Conservation (phyloP, 37 sponge, comb jelly and placozoan species). For the Bolinopsis microptera region DNA sequence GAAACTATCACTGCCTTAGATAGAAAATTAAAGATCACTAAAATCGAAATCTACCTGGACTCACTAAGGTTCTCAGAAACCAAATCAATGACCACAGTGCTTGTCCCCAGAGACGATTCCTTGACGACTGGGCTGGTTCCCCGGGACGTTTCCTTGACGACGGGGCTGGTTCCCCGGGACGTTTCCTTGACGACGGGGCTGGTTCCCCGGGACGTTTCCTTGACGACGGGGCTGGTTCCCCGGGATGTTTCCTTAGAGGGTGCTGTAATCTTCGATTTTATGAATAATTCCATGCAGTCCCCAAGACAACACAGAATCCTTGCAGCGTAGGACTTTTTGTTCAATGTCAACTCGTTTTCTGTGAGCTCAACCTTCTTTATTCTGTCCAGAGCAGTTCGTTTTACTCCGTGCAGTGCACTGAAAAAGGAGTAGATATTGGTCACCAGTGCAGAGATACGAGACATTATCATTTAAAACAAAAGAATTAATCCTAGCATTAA, state of each 20-base stretch:
- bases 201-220: not conserved
- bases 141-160: not conserved
- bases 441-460: too few species aligned
- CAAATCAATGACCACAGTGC: too few species aligned
- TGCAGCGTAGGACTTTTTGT: not conserved
- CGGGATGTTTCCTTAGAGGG: not conserved
- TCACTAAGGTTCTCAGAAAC: not conserved
- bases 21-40: too few species aligned
- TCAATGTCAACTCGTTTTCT: not conserved
- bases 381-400: not conserved
- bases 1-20: too few species aligned
- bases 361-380: not conserved
- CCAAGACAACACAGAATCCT: not conserved
- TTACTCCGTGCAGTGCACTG: not conserved
- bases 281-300: slow-evolving; percentile 38
- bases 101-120: not conserved
- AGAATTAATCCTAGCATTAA: too few species aligned
- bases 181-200: not conserved
- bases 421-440: not conserved
- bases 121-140: not conserved
- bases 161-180: not conserved
- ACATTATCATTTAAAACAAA: too few species aligned
- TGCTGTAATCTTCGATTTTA: not conserved
- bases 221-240: not conserved
- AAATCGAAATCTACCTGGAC: not conserved